A percentile compares a stretch with the other conserved stretches of the same genome.
Evolutionary conservation across 2,888 invertebrate species (phyloP).

Genomic region (Smittia sp.): DNA sequence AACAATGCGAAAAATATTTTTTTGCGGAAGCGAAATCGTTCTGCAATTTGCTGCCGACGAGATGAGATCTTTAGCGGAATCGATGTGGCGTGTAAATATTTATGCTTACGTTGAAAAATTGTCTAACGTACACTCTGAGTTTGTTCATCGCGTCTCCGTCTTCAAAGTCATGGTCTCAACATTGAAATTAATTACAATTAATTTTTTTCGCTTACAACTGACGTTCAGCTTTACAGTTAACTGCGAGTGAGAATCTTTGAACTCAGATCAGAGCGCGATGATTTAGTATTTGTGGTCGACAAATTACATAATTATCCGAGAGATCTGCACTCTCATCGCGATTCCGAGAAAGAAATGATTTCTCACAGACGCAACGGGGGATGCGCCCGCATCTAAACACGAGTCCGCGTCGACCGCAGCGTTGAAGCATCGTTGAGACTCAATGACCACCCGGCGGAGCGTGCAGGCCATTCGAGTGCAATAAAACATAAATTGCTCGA

Average conservation of each 20-base stretch:
- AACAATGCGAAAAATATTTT: no score
- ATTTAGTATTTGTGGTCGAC: slow-evolving; percentile 37
- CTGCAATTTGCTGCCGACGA: no score
- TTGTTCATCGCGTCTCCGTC: no score
- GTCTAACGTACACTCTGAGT: no score
- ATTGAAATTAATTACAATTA: slow-evolving; percentile 36
- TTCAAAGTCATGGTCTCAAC: slow-evolving; percentile 28
- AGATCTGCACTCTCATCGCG: not conserved
- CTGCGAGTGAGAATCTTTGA: not conserved
- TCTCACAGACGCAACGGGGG: not conserved
- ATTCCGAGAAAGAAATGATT: slow-evolving; percentile 11
- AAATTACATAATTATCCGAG: slow-evolving; percentile 38
- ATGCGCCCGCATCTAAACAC: not conserved
- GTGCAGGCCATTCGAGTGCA: not conserved
- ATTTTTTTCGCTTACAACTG: slow-evolving; percentile 18
- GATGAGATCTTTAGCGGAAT: no score
- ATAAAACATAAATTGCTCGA: slow-evolving; percentile 12
- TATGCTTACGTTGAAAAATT: no score
- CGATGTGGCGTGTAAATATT: no score
- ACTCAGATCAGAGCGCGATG: slow-evolving; percentile 1
- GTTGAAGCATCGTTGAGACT: not conserved
- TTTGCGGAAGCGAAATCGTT: no score
- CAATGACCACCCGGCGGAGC: not conserved
- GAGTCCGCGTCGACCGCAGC: no score
- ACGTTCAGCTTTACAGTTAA: not conserved